Evolutionary conservation across 2,888 invertebrate genomes (phyloP).

Genomic region (Sabatieria punctata): DNA sequence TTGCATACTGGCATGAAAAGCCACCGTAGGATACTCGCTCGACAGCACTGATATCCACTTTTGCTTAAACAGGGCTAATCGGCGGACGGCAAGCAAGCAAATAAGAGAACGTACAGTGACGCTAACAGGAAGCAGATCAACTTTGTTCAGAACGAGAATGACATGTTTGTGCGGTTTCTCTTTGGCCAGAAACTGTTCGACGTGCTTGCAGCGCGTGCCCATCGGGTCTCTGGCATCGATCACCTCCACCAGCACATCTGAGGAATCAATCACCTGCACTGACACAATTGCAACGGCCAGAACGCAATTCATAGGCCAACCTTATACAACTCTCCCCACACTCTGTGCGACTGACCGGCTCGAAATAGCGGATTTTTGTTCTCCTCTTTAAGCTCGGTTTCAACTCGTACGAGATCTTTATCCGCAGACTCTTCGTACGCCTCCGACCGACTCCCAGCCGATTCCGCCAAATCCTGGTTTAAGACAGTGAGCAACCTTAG

Average conservation of each 20-base stretch:
- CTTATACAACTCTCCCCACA: slow-evolving; percentile 98
- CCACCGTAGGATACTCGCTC: slow-evolving; percentile 85
- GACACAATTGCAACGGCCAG: not conserved
- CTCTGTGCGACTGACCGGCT: slow-evolving; percentile 85
- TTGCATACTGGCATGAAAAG: slow-evolving; percentile 93
- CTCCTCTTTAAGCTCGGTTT: slow-evolving; percentile 54
- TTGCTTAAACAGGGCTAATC: slow-evolving; percentile 40
- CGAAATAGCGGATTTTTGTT: slow-evolving; percentile 82
- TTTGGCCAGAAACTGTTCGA: slow-evolving; percentile 73
- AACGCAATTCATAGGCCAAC: slow-evolving; percentile 38
- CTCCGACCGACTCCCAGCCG: slow-evolving; percentile 51
- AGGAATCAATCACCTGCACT: slow-evolving; percentile 61
- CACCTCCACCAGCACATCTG: slow-evolving; percentile 86
- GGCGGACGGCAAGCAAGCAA: not conserved
- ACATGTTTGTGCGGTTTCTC: slow-evolving; percentile 95
- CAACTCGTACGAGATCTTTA: slow-evolving; percentile 58
- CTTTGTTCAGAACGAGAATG: slow-evolving; percentile 87
- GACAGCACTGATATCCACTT: slow-evolving; percentile 89
- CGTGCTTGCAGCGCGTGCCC: slow-evolving; percentile 80
- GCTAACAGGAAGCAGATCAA: slow-evolving; percentile 78
- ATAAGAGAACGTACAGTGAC: slow-evolving; percentile 47
- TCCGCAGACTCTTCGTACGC: slow-evolving; percentile 66
- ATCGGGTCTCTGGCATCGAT: slow-evolving; percentile 91
- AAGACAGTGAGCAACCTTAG: too few species aligned
- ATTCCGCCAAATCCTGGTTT: slow-evolving; percentile 44